These are phyloP conservation scores for Drosophila chauvacae DNA, from an alignment of 1,140 invertebrate genomes.

Conservation along the genomic window DNA sequence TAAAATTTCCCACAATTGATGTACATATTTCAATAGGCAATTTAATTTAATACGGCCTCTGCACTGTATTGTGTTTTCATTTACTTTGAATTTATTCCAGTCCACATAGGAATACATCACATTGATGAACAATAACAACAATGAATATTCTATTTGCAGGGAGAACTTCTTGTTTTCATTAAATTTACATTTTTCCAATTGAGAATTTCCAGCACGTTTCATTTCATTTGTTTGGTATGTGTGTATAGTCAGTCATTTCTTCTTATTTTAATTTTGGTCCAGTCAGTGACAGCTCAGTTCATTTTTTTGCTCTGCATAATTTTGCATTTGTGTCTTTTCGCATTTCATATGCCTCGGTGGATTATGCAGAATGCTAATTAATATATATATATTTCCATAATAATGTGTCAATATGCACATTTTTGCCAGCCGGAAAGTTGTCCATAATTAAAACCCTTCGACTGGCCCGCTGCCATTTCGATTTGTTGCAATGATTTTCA, in stretches of 20 bases:
- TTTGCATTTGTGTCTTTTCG: slow-evolving; percentile 34
- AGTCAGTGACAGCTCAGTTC: slow-evolving; percentile 1
- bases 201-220: slow-evolving; percentile 62
- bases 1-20: slow-evolving; percentile 1
- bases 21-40: neutral
- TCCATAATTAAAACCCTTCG: slow-evolving; percentile 49
- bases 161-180: slow-evolving; percentile 41
- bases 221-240: slow-evolving; percentile 45
- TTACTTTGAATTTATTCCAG: slow-evolving; percentile 32
- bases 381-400: slow-evolving; percentile 68
- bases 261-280: slow-evolving; percentile 53
- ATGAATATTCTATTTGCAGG: slow-evolving; percentile 30
- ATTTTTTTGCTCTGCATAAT: slow-evolving; percentile 46
- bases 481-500: slow-evolving; percentile 35
- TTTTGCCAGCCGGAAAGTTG: slow-evolving; percentile 8
- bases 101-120: slow-evolving; percentile 9
- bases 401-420: slow-evolving; percentile 70
- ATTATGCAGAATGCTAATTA: slow-evolving; percentile 76
- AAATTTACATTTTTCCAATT: slow-evolving; percentile 69
- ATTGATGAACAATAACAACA: slow-evolving; percentile 15
- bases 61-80: slow-evolving; percentile 14
- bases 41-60: slow-evolving; percentile 15
- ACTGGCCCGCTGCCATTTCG: slow-evolving; percentile 20
- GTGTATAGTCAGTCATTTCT: slow-evolving; percentile 5
- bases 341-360: slow-evolving; percentile 53